These are phyloP conservation scores for Sphenopsis melanotis DNA, from an alignment of 2,797 vertebrate species.

Conservation along the genomic window DNA sequence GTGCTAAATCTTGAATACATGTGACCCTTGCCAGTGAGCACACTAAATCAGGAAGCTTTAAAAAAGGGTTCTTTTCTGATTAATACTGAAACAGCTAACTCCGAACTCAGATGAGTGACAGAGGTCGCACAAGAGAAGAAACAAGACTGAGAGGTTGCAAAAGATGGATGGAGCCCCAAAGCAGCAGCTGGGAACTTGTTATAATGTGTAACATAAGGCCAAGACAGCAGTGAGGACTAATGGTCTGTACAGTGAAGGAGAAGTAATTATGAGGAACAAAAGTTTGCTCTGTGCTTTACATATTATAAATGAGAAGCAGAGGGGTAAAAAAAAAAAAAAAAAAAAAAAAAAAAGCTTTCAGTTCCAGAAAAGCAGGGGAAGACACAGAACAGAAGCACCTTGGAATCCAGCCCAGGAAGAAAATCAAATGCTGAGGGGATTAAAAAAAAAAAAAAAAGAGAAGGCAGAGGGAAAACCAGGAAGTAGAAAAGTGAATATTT, in stretches of 20 bases:
- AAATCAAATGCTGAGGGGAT: background rate
- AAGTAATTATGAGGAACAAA: background rate
- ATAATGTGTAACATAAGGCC: background rate
- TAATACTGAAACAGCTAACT: background rate
- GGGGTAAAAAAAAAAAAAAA: background rate
- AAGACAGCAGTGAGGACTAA: background rate
- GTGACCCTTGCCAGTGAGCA: background rate
- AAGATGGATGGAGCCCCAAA: background rate
- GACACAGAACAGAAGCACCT: background rate
- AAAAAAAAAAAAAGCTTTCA: background rate
- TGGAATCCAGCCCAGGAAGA: background rate
- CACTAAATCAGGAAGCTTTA: background rate
- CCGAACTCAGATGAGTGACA: background rate
- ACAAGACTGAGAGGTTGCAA: background rate
- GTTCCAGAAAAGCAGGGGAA: background rate
- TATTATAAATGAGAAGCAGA: background rate
- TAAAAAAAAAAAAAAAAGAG: too few relatives aligned
- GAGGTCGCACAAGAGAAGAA: background rate
- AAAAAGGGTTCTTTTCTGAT: background rate
- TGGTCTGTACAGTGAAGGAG: background rate
- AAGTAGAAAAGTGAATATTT: background rate
- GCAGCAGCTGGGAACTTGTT: background rate
- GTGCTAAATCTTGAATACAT: accelerated
- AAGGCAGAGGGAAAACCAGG: background rate
- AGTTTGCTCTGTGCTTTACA: background rate